These are phyloP conservation scores for Bovichtus variegatus DNA, from an alignment of 2,797 vertebrate species.

Conservation along the genomic window DNA sequence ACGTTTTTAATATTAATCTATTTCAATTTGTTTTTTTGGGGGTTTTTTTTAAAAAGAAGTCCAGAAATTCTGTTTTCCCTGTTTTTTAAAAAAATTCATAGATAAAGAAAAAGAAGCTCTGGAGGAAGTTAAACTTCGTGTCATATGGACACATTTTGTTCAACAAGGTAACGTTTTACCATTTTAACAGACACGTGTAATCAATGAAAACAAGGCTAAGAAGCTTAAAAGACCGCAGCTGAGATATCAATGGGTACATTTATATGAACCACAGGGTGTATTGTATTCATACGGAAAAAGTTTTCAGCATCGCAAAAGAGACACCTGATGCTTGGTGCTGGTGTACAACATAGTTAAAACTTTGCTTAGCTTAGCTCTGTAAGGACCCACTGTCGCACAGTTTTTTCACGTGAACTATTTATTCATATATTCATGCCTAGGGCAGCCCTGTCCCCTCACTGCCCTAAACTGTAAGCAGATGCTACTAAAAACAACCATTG, in stretches of 20 bases:
- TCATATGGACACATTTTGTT: neutral
- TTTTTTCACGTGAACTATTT: slow-evolving; percentile 56
- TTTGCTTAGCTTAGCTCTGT: slow-evolving; percentile 39
- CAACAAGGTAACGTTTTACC: neutral
- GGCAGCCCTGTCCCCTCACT: slow-evolving; percentile 61
- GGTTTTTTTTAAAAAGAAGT: neutral
- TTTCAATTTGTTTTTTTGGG: slow-evolving; percentile 9
- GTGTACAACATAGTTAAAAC: slow-evolving; percentile 20
- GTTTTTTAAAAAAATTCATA: neutral
- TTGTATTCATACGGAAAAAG: slow-evolving; percentile 25
- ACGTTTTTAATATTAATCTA: slow-evolving; percentile 10
- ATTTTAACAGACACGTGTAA: neutral
- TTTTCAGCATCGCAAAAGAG: slow-evolving; percentile 26
- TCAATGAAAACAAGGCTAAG: neutral
- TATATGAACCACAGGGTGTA: neutral
- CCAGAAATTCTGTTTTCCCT: neutral
- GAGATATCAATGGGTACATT: neutral
- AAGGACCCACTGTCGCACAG: slow-evolving; percentile 45
- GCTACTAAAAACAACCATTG: slow-evolving; percentile 66
- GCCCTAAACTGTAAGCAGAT: slow-evolving; percentile 73
- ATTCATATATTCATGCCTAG: slow-evolving; percentile 76
- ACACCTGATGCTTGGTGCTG: slow-evolving; percentile 24
- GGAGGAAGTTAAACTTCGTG: neutral
- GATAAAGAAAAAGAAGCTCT: neutral
- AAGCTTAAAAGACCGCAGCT: neutral